These are phyloP conservation scores for Thaumetopoea pityocampa DNA, from an alignment of 1,140 invertebrate genomes.

Conservation along the genomic window DNA sequence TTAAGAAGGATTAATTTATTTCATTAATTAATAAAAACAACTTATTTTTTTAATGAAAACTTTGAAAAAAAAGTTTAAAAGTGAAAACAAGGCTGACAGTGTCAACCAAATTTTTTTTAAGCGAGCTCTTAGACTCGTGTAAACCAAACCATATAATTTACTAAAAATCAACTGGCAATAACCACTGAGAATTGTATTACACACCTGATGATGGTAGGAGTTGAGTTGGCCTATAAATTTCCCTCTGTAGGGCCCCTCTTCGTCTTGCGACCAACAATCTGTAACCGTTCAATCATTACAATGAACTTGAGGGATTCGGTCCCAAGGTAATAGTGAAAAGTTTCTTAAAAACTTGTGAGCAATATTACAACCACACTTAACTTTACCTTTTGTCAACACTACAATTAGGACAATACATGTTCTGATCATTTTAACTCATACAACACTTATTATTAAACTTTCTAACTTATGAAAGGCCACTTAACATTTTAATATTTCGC, in stretches of 20 bases:
- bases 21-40: too few relatives aligned
- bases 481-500: constrained; percentile 24
- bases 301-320: constrained; percentile 3
- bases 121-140: too few relatives aligned
- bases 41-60: too few relatives aligned
- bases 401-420: constrained; percentile 23
- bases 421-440: constrained; percentile 23
- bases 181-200: constrained; percentile 1
- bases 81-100: too few relatives aligned
- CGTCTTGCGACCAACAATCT: constrained; percentile 63
- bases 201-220: constrained; percentile 89
- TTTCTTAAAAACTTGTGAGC: constrained; percentile 10
- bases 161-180: neutral
- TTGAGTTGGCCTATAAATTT: constrained; percentile 91
- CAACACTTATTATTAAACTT: constrained; percentile 19
- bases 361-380: neutral
- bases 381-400: constrained; percentile 39
- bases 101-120: too few relatives aligned
- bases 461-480: constrained; percentile 19
- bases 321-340: constrained; percentile 31
- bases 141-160: too few relatives aligned
- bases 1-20: too few relatives aligned
- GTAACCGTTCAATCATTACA: constrained; percentile 26
- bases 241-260: constrained; percentile 85
- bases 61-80: too few relatives aligned